A percentile compares a stretch with the other conserved stretches of the same genome.
These are phyloP conservation scores for Menura novaehollandiae DNA, from an alignment of 2,113 vertebrate genomes.

Conservation along the genomic window DNA sequence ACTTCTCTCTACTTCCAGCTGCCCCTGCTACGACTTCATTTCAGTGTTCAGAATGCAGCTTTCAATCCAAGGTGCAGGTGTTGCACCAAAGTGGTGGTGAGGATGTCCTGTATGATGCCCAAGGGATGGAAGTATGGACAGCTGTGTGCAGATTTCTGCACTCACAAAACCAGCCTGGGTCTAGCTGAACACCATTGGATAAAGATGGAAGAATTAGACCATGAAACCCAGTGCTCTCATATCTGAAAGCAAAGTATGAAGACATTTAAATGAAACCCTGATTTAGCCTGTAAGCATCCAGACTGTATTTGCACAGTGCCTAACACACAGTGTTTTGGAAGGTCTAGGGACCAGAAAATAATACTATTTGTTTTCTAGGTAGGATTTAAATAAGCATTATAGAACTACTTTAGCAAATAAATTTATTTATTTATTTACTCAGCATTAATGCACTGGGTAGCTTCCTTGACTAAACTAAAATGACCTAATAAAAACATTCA, in stretches of 20 bases:
- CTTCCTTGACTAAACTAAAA: conserved; percentile 35
- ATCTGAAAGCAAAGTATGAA: background rate
- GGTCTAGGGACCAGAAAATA: background rate
- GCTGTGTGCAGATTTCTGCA: background rate
- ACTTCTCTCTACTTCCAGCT: background rate
- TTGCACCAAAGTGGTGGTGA: background rate
- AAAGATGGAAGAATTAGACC: background rate
- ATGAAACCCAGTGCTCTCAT: background rate
- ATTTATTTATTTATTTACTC: background rate
- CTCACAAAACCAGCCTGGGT: background rate
- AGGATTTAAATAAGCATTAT: background rate
- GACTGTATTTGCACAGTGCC: background rate
- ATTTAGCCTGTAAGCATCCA: background rate
- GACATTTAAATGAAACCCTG: background rate
- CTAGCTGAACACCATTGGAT: background rate
- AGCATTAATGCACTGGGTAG: background rate
- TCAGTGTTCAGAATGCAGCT: background rate
- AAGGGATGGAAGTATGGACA: background rate
- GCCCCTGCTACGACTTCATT: background rate
- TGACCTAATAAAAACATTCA: background rate
- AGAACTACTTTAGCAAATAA: conserved; percentile 15
- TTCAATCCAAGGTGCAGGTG: background rate
- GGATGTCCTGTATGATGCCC: too few relatives aligned
- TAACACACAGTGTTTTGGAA: background rate
- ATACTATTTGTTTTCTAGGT: background rate